Base-by-base conservation (phyloP, 2,888 invertebrate species). In the Seladonia tumulorum region DNA sequence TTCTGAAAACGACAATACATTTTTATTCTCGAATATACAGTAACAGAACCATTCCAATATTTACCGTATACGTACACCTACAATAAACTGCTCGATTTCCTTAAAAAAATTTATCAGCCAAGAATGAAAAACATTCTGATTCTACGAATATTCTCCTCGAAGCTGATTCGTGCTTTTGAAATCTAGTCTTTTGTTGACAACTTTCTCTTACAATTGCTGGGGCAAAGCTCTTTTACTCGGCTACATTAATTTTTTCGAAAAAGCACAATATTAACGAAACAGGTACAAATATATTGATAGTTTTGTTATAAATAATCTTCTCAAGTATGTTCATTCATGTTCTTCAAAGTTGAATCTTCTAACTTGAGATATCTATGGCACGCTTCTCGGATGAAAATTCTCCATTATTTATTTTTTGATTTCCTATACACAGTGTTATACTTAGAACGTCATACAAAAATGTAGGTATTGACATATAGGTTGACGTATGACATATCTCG, bases 1-100 rank as follows among this genome's bases (percentile, higher is more conserved):
- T 85, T 81, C 53, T n/a, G 68, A 49, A 71, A 82, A 79, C 53
- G 63, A 71, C 66, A 75, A 63, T n/a, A 29, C 68, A 22, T 66
- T 35, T 35, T 16, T 18, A 35, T 8, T 29, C 8, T 18, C 18
- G 16, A 16, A 18, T 8, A 35, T 25, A n/a, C 60, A 63, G 16
- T 7, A 60, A 14, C 25, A 1, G 25, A 14, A 29, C 16, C 25
- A 16, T 63, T 63, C 29, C 16, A 29, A 29, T 14, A 16, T 7
- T 29, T 16, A 25, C 12, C 5, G 25, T 25, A 25, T 8, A 22
- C 2, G 2, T 53, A n/a, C 12, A 25, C n/a, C 10, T 57, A 4
- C 12, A 57, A 4, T 57, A 57, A 57, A n/a, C 57, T 12, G 12
- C n/a, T n/a, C 14, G 25, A 60, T 25, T 12, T 12, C 0, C 0